Evolutionary conservation across 1,140 invertebrate genomes (phyloP), one percentile per base, ranked within the genome.

Genomic region (Pseudachorutes palmiensis): DNA sequence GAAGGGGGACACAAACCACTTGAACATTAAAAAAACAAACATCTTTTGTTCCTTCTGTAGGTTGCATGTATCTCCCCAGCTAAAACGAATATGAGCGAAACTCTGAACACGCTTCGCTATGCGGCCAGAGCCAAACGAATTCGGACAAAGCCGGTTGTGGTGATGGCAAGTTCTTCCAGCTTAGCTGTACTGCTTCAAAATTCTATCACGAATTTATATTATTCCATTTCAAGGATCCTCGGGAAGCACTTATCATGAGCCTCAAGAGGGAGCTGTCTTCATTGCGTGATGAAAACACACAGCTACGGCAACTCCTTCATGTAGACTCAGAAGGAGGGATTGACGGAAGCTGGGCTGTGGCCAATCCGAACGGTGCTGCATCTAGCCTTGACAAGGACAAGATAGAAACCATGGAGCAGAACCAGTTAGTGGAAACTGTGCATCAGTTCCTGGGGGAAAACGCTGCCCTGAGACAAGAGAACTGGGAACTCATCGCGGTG

Each of bases 1-100:
- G n/a, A n/a, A n/a, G n/a, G n/a, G n/a, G n/a, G n/a, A n/a, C n/a
- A n/a, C n/a, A n/a, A 51, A 62, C 30, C 57, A 24, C 30, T 48
- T 24, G 30, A n/a, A 33, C 2, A 58, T 32, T 58, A 3, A 59
- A 22, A 65, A 58, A 2, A 19, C 49, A 36, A 24, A 36, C 24
- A 55, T 29, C 58, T 51, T 66, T 33, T 61, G 60, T 45, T 24
- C 61, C 74, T 55, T 68, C 75, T 79, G 59, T 77, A 91, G 94
- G 95, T 98, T 73, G 95, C 96, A 0, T 93, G 91, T 74, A 87
- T 93, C 66, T 92, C 92, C 0, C 91, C 91, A 19, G 87, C 89
- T 0, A 84, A 85, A 72, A 89, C 88, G 0, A 97, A 96, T 77
- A 80, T 89, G 66, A 88, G 86, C 68, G 95, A 98, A 80, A 92